Evolutionary conservation across 1,140 invertebrate genomes (phyloP), one percentile per base, ranked within the genome.

Genomic region (Drosophila repletoides): DNA sequence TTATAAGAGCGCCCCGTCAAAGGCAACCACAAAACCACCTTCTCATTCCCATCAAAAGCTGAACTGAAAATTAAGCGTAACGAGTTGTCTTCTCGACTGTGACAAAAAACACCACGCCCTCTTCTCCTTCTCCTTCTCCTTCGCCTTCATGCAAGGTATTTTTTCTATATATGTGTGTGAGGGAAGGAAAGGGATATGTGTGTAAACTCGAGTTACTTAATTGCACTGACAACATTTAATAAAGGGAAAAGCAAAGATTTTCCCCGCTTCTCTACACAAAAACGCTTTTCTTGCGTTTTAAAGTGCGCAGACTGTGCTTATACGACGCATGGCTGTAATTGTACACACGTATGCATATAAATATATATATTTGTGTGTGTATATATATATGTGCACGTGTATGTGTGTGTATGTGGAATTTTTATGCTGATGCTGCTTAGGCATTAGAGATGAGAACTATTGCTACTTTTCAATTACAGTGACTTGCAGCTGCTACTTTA

Each of bases 181-280:
- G n/a, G n/a, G n/a, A n/a, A n/a, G n/a, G n/a, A n/a, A n/a, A n/a
- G n/a, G n/a, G n/a, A n/a, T 46, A 24, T 38, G 21, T 28, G 14
- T 49, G 19, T 38, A 41, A 33, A 40, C 53, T 76, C 63, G 28
- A 77, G 79, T 73, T 65, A 77, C 64, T 79, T 84, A 83, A 84
- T 83, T 83, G 79, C 77, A 84, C 63, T 66, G 65, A 77, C 70
- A 83, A 84, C 74, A 84, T 74, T 67, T 72, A 70, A 53, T 67
- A 59, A 70, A 65, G 46, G 53, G 12, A 67, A 46, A 51, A 46
- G 43, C 41, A 41, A n/a, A 3, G 17, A n/a, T 22, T 48, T 36
- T 7, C 53, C 6, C 14, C 29, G 36, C 36, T 43, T 14, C 22
- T 36, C 7, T 12, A 1, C 10, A 4, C 10, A 77, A 76, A 76